phyloP scores from a whole-genome alignment of 1,140 invertebrate species.

The Eriosoma lanigerum region DNA sequence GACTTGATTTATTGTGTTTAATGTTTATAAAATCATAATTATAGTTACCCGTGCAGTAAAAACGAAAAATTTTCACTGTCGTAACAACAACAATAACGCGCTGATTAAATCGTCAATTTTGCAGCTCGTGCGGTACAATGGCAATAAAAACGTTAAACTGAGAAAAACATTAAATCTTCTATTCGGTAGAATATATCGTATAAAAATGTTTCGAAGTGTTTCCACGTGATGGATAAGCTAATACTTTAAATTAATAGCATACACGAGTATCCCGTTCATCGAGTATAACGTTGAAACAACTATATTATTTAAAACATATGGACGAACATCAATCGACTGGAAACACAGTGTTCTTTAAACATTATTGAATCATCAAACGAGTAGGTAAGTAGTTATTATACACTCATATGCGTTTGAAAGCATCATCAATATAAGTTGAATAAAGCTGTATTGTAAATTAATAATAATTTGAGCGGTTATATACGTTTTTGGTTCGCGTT shows the following conservation, averaged over 20 bases:
- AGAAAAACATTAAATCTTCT: neutral
- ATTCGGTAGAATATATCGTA: neutral
- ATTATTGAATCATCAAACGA: constrained; percentile 22
- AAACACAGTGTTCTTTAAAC: neutral
- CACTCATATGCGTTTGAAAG: neutral
- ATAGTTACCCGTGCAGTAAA: neutral
- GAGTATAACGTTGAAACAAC: neutral
- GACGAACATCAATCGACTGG: constrained; percentile 18
- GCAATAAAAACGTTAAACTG: neutral
- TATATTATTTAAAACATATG: neutral
- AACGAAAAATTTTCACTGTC: too few species aligned
- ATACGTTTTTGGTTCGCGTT: neutral
- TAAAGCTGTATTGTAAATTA: neutral
- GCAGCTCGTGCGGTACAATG: too few species aligned
- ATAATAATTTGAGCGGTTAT: neutral
- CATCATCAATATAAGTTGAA: neutral
- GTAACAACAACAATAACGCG: neutral
- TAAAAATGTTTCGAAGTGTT: neutral
- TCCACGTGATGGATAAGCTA: neutral
- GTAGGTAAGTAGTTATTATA: too few species aligned
- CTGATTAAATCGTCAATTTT: too few species aligned
- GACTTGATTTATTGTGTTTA: neutral
- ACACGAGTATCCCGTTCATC: constrained; percentile 14
- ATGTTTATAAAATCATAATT: too few species aligned
- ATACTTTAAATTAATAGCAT: constrained; percentile 11